Evolutionary conservation across 2,113 vertebrate genomes (phyloP), one percentile per base, ranked within the genome.

Genomic region (Chamaea fasciata): DNA sequence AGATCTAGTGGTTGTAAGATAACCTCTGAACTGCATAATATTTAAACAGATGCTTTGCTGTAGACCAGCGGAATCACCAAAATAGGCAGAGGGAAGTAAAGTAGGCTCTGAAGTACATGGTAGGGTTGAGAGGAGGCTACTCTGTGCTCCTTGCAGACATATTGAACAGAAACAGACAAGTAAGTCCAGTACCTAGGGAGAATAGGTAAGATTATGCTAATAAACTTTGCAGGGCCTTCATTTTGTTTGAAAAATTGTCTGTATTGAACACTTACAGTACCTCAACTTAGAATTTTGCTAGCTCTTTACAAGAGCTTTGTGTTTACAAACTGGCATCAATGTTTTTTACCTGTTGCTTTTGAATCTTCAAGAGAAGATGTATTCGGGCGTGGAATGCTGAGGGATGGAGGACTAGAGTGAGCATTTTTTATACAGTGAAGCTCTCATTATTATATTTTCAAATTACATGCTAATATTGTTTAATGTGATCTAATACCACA

Each of bases 401-500:
- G 20, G 12, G 5, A 11, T 75, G 46, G 46, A 74, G 59, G 15
- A 42, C 50, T 69, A 65, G 55, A 85, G 42, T 8, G 15, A 83
- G 17, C 10, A 10, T 39, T 31, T 63, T 88, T 93, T 73, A 52
- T 49, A 37, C 44, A 85, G 16, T 78, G 44, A 90, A 92, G 57
- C 78, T 52, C 19, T 50, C 75, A 80, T 91, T 95, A 86, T 59
- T 85, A 17, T 52, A 53, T 92, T 93, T 93, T 92, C 71, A 88
- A 74, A 86, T 94, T 83, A 41, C 37, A 63, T 77, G 31, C 21
- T 86, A 81, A 86, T 94, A 60, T 55, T 70, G 31, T 85, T 92
- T 65, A 62, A 42, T 33, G 49, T 80, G 35, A 67, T 77, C 49
- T 86, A 83, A 90, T 77, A 31, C 9, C 76, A 44, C 42, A 74